Percentiles rank a stretch among this genome's conserved stretches.
Evolutionary conservation across 2,888 invertebrate genomes (phyloP).

Genomic region (Troides oblongomaculatus): DNA sequence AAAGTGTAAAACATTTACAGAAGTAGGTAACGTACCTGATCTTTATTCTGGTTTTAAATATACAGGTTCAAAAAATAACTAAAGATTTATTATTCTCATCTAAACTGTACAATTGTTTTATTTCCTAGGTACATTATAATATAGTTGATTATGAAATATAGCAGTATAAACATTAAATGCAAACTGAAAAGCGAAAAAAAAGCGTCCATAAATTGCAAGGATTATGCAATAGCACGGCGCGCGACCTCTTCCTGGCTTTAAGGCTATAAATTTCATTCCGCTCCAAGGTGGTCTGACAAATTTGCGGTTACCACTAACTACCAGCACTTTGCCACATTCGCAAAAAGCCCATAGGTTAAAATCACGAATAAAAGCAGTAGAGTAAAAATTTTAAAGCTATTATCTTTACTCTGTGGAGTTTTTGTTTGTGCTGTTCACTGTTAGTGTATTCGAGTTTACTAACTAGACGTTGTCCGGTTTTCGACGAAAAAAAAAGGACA

Average conservation of each 20-base stretch:
- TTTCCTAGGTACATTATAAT: no score
- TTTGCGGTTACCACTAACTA: slow-evolving; percentile 66
- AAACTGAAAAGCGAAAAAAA: slow-evolving; percentile 48
- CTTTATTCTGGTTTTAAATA: no score
- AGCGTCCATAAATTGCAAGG: slow-evolving; percentile 65
- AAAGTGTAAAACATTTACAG: no score
- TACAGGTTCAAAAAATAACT: no score
- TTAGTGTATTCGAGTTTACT: slow-evolving; percentile 34
- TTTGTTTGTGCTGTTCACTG: slow-evolving; percentile 40
- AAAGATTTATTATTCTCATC: no score
- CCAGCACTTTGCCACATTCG: slow-evolving; percentile 40
- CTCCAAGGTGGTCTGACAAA: slow-evolving; percentile 80
- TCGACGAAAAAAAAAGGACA: slow-evolving; percentile 42
- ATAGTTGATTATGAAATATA: not conserved
- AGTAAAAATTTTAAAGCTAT: slow-evolving; percentile 21
- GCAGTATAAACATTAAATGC: not conserved
- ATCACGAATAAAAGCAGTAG: slow-evolving; percentile 27
- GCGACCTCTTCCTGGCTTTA: slow-evolving; percentile 71
- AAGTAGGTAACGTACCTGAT: no score
- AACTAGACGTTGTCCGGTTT: slow-evolving; percentile 32
- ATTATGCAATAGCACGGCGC: slow-evolving; percentile 77
- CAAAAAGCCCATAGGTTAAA: slow-evolving; percentile 31
- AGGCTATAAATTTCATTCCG: slow-evolving; percentile 74
- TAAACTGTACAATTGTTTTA: no score
- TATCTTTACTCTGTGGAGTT: slow-evolving; percentile 42